phyloP scores from a whole-genome alignment of 2,888 invertebrate species.

The Pediacus dermestoides region DNA sequence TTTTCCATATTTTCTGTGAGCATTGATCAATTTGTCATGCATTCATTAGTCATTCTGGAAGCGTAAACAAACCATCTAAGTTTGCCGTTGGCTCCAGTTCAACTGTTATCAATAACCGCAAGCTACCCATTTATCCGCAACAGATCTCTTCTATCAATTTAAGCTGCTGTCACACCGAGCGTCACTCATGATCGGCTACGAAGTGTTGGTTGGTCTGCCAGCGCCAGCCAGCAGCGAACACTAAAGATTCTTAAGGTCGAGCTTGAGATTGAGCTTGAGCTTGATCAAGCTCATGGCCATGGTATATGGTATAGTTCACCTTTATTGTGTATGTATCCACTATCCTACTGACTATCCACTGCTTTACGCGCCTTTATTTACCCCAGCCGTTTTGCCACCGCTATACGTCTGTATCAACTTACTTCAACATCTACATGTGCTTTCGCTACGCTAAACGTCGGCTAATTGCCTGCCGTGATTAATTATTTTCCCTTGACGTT shows the following conservation, averaged over 20 bases:
- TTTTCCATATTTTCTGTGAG: conserved; percentile 34
- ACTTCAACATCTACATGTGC: too few species aligned
- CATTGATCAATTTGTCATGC: conserved; percentile 40
- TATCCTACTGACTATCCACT: too few species aligned
- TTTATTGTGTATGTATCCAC: too few species aligned
- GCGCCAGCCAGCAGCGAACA: too few species aligned
- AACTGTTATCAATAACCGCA: conserved; percentile 41
- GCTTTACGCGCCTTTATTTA: too few species aligned
- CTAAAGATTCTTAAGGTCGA: too few species aligned
- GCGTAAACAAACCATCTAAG: conserved; percentile 42
- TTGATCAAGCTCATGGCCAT: too few species aligned
- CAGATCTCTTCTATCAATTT: conserved; percentile 39
- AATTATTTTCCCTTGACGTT: conserved; percentile 21
- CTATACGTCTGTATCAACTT: too few species aligned
- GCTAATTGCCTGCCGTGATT: conserved; percentile 19
- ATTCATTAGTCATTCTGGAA: conserved; percentile 40
- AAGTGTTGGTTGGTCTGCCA: too few species aligned
- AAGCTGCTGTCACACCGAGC: conserved; percentile 32
- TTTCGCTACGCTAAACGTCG: conserved; percentile 12
- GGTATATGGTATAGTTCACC: too few species aligned
- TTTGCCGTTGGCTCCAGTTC: conserved; percentile 40
- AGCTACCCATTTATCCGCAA: conserved; percentile 38
- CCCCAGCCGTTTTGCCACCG: too few species aligned
- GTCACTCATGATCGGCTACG: conserved; percentile 32
- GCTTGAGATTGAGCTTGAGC: too few species aligned